Percentiles rank a stretch among this genome's conserved stretches.
These are phyloP conservation scores for Chloroclysta siterata DNA, from an alignment of 2,888 invertebrate genomes.

Conservation along the genomic window DNA sequence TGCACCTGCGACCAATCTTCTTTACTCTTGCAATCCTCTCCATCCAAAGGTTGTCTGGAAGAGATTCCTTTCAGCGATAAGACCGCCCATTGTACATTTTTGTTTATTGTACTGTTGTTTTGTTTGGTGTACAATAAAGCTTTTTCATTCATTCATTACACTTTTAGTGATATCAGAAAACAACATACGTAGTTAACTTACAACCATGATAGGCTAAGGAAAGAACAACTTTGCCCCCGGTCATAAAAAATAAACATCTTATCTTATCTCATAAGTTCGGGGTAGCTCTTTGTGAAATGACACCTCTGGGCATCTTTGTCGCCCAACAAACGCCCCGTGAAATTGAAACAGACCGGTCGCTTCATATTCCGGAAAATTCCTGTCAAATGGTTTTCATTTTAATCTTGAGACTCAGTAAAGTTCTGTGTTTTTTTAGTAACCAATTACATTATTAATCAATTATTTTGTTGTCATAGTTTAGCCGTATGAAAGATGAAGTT, in stretches of 20 bases:
- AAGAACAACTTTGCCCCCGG: slow-evolving; percentile 53
- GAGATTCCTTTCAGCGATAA: no score
- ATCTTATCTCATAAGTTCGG: slow-evolving; percentile 67
- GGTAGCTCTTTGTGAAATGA: slow-evolving; percentile 75
- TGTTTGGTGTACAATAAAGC: no score
- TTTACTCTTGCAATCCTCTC: no score
- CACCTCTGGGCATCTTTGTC: slow-evolving; percentile 80
- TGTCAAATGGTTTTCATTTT: slow-evolving; percentile 58
- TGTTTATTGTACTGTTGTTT: no score
- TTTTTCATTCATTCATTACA: no score
- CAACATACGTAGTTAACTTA: slow-evolving; percentile 13
- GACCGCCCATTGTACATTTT: no score
- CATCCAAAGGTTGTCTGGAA: no score
- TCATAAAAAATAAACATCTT: slow-evolving; percentile 69
- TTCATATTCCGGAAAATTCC: slow-evolving; percentile 67
- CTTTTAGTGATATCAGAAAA: slow-evolving; percentile 5
- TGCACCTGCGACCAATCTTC: no score
- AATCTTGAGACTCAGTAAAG: slow-evolving; percentile 59
- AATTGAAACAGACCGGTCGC: slow-evolving; percentile 80
- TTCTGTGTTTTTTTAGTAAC: slow-evolving; percentile 2
- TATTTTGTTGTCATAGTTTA: no score
- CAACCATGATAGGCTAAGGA: slow-evolving; percentile 44
- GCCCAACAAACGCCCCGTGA: slow-evolving; percentile 82
- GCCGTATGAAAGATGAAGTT: no score
- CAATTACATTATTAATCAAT: no score